These are phyloP conservation scores for Coturnix japonica DNA, from an alignment of 2,113 vertebrate genomes.

Conservation along the genomic window DNA sequence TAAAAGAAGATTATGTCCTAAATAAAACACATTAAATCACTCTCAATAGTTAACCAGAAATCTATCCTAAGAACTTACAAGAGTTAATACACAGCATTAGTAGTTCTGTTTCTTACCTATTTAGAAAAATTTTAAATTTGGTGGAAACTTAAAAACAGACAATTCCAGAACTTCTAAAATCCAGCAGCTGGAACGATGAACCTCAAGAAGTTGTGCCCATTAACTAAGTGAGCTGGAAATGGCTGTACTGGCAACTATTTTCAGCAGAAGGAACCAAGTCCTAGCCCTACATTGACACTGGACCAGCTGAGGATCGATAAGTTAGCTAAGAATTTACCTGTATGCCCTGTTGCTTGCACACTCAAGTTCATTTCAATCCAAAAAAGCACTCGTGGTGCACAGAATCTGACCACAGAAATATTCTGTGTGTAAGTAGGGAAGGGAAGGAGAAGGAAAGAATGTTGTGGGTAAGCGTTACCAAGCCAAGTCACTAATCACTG, in stretches of 20 bases:
- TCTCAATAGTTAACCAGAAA: not conserved
- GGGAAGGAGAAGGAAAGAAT: not conserved
- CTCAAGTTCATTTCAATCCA: not conserved
- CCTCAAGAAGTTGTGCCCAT: not conserved
- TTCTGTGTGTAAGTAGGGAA: not conserved
- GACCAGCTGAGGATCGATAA: not conserved
- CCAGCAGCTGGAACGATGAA: not conserved
- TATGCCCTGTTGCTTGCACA: not conserved
- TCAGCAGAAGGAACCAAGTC: conserved; percentile 9
- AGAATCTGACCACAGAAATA: not conserved
- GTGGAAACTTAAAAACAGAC: not conserved
- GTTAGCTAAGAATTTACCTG: not conserved
- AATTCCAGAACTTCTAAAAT: not conserved
- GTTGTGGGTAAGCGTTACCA: not conserved
- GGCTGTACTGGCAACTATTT: not conserved
- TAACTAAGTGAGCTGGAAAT: not conserved
- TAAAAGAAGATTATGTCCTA: not conserved
- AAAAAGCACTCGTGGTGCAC: not conserved
- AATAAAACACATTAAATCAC: not conserved
- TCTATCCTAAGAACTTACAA: not conserved
- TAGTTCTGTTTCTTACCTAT: not conserved
- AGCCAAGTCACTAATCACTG: not conserved
- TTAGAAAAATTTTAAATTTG: not conserved
- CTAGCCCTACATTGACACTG: not conserved
- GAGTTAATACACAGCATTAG: not conserved